phyloP scores from a whole-genome alignment of 2,888 invertebrate genomes.

The Cataglyphis rosenhaueri region DNA sequence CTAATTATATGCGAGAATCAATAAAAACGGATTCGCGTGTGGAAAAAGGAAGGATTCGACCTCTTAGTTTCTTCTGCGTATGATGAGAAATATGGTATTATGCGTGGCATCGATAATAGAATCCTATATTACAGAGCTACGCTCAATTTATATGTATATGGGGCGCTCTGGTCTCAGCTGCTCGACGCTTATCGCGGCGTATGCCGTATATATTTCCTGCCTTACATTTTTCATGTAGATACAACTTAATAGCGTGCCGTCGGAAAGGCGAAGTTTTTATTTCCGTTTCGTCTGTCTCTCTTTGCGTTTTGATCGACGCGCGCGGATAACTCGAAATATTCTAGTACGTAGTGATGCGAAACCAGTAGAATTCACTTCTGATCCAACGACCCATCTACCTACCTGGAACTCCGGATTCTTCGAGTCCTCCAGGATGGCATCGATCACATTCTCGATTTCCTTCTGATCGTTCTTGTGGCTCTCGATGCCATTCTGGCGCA shows the following conservation, averaged over 20 bases:
- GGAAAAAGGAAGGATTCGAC: too few relatives aligned
- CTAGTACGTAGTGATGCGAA: not conserved
- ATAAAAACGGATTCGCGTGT: conserved; percentile 29
- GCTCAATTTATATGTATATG: conserved; percentile 46
- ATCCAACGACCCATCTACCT: not conserved
- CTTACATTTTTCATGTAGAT: conserved; percentile 43
- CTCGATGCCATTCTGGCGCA: conserved; percentile 85
- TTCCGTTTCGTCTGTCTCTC: conserved; percentile 6
- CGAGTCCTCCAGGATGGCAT: conserved; percentile 84
- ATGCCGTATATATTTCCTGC: conserved; percentile 21
- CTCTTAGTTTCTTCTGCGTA: conserved; percentile 2
- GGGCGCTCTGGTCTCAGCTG: conserved; percentile 17
- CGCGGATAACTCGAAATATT: not conserved
- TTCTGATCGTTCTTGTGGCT: conserved; percentile 85
- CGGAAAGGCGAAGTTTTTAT: not conserved
- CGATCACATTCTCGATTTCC: conserved; percentile 85
- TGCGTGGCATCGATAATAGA: conserved; percentile 37
- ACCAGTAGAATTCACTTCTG: not conserved
- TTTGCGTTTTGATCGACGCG: conserved; percentile 7
- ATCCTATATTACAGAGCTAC: conserved; percentile 42
- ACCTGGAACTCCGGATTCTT: conserved; percentile 85
- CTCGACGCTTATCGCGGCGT: conserved; percentile 21
- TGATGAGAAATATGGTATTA: conserved; percentile 12
- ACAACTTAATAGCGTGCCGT: not conserved
- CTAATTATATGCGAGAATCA: conserved; percentile 8